Base-by-base conservation (phyloP, 35 echinoderm and acorn worm genomes). In the Anneissia japonica region DNA sequence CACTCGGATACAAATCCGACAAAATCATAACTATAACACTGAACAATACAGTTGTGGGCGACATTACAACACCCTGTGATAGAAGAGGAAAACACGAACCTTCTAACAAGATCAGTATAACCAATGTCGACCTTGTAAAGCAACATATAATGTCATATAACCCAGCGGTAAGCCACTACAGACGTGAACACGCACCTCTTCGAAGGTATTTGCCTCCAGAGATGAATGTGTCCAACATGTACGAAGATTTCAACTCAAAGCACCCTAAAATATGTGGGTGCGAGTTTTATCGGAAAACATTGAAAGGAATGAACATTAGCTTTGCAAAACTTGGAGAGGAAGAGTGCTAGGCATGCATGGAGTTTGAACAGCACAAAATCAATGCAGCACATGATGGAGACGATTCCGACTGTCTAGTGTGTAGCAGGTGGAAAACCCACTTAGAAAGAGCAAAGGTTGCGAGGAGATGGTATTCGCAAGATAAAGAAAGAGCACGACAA, bases 261-360 rank as follows among this genome's bases (percentile, higher is more conserved):
- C 13, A 81, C 9, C 4, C 11, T 39, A n/a, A 81, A 5, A 38
- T 81, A 41, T 81, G 79, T 81, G 77, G 29, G 11, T 79, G 39
- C 39, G 77, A 79, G n/a, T 10, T 4, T 12, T 79, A 79, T 34
- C 35, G 77, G n/a, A 32, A 35, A 35, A n/a, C n/a, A n/a, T 14
- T 84, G 1, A 10, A 33, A 11, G 41, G 3, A 0, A 84, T 84
- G 40, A 84, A 84, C 82, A 84, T 84, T 14, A 33, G 28, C 14
- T 84, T 84, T 84, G 82, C 35, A 23, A 84, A 84, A 64, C 82
- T 84, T 4, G 82, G 82, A 84, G 82, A 64, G 43, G 82, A 84
- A 34, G 82, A 84, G 35, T 84, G 82, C 37, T 19, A 84, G 46
- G 46, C 16, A 3, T 84, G 82, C 64, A 0, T 35, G 0, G 82